Evolutionary conservation across 2,113 vertebrate species (phyloP).

Genomic region (Lipotes vexillifer): DNA sequence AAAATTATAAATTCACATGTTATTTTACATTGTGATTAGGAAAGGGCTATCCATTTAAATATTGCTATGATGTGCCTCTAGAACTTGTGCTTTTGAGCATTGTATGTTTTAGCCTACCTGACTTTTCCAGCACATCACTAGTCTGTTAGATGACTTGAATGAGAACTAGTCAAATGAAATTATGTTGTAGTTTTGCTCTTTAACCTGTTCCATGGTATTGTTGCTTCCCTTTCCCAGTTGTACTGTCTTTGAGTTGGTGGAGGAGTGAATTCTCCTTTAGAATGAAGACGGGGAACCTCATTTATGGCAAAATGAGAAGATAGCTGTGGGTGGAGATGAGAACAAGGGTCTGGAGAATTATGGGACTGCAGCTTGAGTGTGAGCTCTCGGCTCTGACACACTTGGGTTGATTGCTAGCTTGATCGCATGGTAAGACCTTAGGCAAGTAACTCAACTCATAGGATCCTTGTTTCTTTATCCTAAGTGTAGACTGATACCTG

Average conservation of each 20-base stretch:
- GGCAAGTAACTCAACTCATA: neutral
- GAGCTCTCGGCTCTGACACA: neutral
- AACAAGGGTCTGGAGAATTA: neutral
- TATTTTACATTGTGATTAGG: neutral
- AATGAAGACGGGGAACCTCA: neutral
- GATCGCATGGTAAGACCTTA: neutral
- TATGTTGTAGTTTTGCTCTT: neutral
- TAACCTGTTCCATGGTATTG: neutral
- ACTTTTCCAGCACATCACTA: neutral
- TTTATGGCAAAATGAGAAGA: neutral
- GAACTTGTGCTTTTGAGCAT: neutral
- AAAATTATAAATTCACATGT: neutral
- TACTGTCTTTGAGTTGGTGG: neutral
- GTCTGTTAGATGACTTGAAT: neutral
- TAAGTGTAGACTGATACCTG: neutral
- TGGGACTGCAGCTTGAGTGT: neutral
- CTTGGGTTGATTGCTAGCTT: neutral
- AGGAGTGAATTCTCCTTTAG: neutral
- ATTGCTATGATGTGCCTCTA: neutral
- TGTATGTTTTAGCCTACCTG: neutral
- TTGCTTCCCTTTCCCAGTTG: neutral
- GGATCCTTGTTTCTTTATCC: neutral
- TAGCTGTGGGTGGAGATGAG: neutral
- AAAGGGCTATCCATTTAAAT: neutral
- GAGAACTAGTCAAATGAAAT: neutral